Evolutionary conservation across 2,113 vertebrate species (phyloP), one percentile per base, ranked within the genome.

Genomic region (Morone saxatilis): DNA sequence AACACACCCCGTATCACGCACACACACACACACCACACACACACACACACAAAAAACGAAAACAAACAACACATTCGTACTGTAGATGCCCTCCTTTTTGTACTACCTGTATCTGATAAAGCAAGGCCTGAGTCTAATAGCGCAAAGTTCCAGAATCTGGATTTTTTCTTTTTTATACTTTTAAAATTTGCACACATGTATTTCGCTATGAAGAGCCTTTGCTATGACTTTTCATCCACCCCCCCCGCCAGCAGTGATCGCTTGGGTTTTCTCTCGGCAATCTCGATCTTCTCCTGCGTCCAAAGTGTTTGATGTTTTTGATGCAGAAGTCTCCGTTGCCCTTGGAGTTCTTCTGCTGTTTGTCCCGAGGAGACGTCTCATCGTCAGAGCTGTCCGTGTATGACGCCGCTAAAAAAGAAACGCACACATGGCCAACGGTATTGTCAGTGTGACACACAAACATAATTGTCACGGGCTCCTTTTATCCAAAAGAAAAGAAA

Each of bases 311-410:
- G 93, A 99, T 98, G 93, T 99, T 99, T 79, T 99, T 99, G 89
- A 99, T 98, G 53, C 98, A 99, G 95, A 99, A 99, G 78, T 99
- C 98, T 1, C 96, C 95, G 87, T 96, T 98, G 86, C 97, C 98
- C 84, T 99, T 99, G 68, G 97, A 98, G 93, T 97, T 99, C 90
- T 98, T 99, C 95, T 99, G 98, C 93, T 99, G 98, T 87, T 99
- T 99, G 94, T 99, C 98, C 19, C 98, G 91, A 0, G 98, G 98
- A 11, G 98, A 99, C 2, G 98, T 99, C 95, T 99, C 98, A 47
- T 99, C 98, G 2, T 99, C 98, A 0, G 98, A 99, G 94, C 98
- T 99, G 94, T 99, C 98, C 2, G 98, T 99, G 92, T 99, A 99
- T 1, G 98, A 99, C 40, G 98, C 98, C n/a, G 98, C 98, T 99